Evolutionary conservation across 2,888 invertebrate species (phyloP), one percentile per base, ranked within the genome.

Genomic region (Nysson spinosus): DNA sequence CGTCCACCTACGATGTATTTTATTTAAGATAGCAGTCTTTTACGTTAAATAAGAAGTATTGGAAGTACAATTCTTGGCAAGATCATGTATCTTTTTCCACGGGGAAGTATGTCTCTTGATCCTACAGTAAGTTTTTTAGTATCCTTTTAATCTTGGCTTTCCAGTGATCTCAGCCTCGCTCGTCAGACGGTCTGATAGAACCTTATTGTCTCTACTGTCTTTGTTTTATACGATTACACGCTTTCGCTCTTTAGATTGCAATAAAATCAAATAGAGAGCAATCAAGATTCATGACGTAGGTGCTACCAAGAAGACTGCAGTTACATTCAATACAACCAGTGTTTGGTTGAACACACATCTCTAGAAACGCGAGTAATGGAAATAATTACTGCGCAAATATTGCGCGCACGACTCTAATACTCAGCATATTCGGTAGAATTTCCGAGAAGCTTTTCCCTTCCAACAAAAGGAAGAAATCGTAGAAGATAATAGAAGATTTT

Each of bases 121-220:
- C 42, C 40, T 42, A 11, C 22, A 24, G 43, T 46, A 26, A 49
- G 42, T 62, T 63, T 46, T 61, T 40, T 55, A 67, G 37, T 58
- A 77, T 78, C 80, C 78, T 64, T 63, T 43, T 37, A 67, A 74
- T 76, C 78, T 81, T 61, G 68, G 63, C 72, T 73, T 75, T 73
- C 63, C 63, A 67, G 77, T 70, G 75, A 52, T 75, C 76, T 77
- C 78, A 77, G 72, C 68, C 55, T 56, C 51, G 56, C 61, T 60
- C 24, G 69, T 62, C 69, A 74, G 69, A 54, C 67, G 49, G 78
- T 77, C 78, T 67, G 81, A 79, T 80, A 78, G 71, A 62, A 58
- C 49, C 52, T 74, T 60, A 79, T 79, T 77, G 77, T 80, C 75
- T 76, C 62, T 57, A 49, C 52, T 46, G 60, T 69, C 65, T 35